Evolutionary conservation across 2,797 vertebrate species (phyloP).

Genomic region (Neosalanx taihuensis): DNA sequence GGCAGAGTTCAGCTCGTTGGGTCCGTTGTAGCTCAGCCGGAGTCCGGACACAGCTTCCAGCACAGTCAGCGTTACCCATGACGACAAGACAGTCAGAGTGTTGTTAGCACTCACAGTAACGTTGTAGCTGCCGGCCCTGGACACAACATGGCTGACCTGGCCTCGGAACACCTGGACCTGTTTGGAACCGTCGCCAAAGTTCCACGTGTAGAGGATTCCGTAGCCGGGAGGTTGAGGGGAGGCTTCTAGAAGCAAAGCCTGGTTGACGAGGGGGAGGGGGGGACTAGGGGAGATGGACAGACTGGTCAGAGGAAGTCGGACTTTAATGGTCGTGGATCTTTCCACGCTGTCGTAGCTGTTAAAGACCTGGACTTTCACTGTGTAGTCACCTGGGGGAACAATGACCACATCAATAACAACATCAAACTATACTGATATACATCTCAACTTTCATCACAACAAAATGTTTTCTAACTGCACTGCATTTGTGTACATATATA

Average conservation of each 20-base stretch:
- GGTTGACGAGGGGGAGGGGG: conserved; percentile 40
- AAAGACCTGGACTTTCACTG: conserved; percentile 61
- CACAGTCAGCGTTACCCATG: conserved; percentile 59
- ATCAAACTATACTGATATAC: neutral
- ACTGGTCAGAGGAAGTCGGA: conserved; percentile 52
- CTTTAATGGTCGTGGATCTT: conserved; percentile 43
- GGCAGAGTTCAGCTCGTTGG: conserved; percentile 56
- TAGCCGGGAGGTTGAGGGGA: conserved; percentile 49
- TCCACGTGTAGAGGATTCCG: conserved; percentile 64
- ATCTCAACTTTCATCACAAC: neutral
- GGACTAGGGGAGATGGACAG: conserved; percentile 55
- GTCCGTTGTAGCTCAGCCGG: conserved; percentile 50
- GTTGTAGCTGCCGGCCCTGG: conserved; percentile 64
- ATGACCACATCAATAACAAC: conserved; percentile 2
- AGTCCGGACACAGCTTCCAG: conserved; percentile 68
- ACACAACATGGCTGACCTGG: conserved; percentile 56
- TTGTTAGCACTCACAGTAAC: conserved; percentile 67
- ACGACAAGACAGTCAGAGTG: conserved; percentile 47
- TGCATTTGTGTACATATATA: neutral
- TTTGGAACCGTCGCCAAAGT: conserved; percentile 66
- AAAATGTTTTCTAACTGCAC: neutral
- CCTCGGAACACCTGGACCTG: conserved; percentile 29
- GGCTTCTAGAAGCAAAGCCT: conserved; percentile 62
- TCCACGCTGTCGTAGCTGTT: conserved; percentile 54
- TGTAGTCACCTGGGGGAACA: conserved; percentile 64